phyloP scores from a whole-genome alignment of 2,113 vertebrate species.

The cattle (Bos taurus) region ARS-UCD2.0 NC_037338.1:87469501-87470000 shows the following conservation, averaged over 20 bases:
- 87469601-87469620: no score
- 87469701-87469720: neutral
- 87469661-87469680: neutral
- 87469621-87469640: neutral
- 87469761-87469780: neutral
- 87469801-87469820: constrained; percentile 18
- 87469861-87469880: constrained; percentile 40
- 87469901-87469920: neutral
- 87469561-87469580: accelerated
- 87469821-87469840: constrained; percentile 54
- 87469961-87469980: neutral
- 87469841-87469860: constrained; percentile 45
- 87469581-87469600: neutral
- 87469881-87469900: neutral
- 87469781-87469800: neutral
- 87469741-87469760: neutral
- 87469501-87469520: no score
- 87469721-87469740: no score
- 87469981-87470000: neutral
- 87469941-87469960: neutral
- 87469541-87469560: accelerated
- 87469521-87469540: neutral
- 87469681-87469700: neutral
- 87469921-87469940: accelerated
- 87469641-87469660: neutral